Evolutionary conservation across 1,140 invertebrate genomes (phyloP), one percentile per base, ranked within the genome.

Genomic region (Aleiodes sp.): DNA sequence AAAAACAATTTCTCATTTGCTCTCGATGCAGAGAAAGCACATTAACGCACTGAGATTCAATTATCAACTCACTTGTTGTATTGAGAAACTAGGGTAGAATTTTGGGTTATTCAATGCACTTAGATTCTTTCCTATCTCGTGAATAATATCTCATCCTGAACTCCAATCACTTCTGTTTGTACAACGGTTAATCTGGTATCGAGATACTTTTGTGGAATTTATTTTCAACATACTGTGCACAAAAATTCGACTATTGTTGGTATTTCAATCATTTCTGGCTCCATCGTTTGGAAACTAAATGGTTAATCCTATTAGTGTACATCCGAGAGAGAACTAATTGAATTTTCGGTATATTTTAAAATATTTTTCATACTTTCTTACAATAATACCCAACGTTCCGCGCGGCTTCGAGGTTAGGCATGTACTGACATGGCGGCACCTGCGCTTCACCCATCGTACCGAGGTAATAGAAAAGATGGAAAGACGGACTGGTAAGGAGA

Each of bases 371-470:
- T 52, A 52, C 16, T 52, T 2, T 52, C 9, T n/a, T 24, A 9
- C 19, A 10, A 52, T 52, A 19, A 19, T 37, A 16, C 74, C 77
- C 75, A 80, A 73, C 76, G 82, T 81, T 80, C 81, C 80, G 80
- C 78, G 78, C 84, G 77, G 79, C 76, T 80, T 80, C 77, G 80
- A 85, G 69, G 82, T 82, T 82, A 84, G 78, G 82, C 83, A 83
- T 85, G 82, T 79, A 85, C 84, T 86, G 84, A 84, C 83, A 86
- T 86, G 84, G 84, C 84, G 84, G 84, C 84, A 86, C 84, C 84
- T 86, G 84, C 80, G 56, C 56, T 29, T 59, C n/a, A 29, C 56
- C n/a, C 56, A 59, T 26, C 28, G n/a, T 29, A 33, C 56, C 29
- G 10, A n/a, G 4, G 14, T 59, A 16, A 14, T 12, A 29, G 28